These are phyloP conservation scores for Unio delphinus DNA, from an alignment of 2,888 invertebrate genomes.

Conservation along the genomic window DNA sequence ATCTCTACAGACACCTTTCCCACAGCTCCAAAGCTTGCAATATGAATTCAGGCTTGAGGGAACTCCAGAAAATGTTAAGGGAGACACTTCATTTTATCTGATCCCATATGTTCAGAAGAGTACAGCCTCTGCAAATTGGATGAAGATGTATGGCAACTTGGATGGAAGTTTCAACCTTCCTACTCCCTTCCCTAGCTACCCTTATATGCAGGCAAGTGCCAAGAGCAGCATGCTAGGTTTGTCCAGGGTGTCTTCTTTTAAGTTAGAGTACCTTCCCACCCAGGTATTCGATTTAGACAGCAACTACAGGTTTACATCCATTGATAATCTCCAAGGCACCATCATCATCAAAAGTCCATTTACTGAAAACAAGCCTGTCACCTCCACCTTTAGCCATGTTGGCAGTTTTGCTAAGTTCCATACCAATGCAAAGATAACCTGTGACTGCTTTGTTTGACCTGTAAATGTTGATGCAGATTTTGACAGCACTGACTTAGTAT, in stretches of 20 bases:
- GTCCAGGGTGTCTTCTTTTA: constrained; percentile 24
- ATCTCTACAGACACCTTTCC: constrained; percentile 46
- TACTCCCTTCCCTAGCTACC: constrained; percentile 39
- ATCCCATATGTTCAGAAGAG: constrained; percentile 34
- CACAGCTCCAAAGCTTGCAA: constrained; percentile 32
- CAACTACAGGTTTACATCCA: constrained; percentile 28
- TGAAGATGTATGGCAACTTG: constrained; percentile 23
- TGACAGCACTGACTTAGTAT: too few relatives aligned
- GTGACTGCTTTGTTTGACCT: too few relatives aligned
- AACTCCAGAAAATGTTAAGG: constrained; percentile 24
- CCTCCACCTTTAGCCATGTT: too few relatives aligned
- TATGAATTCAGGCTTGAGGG: constrained; percentile 32
- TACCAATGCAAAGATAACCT: too few relatives aligned
- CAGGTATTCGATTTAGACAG: constrained; percentile 35
- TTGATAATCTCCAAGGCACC: constrained; percentile 35
- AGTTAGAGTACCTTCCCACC: constrained; percentile 43
- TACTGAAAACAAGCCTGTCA: too few relatives aligned
- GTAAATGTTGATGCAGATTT: too few relatives aligned
- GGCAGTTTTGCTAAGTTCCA: too few relatives aligned
- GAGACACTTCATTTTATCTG: constrained; percentile 34
- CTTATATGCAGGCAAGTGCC: constrained; percentile 36
- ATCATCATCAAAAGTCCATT: constrained; percentile 37
- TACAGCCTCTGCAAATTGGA: constrained; percentile 25
- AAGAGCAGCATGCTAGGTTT: constrained; percentile 29
- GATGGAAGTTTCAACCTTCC: constrained; percentile 30